Conservation (phyloP, 1,140 invertebrate genomes). For the Saccostrea cuccullata region DNA sequence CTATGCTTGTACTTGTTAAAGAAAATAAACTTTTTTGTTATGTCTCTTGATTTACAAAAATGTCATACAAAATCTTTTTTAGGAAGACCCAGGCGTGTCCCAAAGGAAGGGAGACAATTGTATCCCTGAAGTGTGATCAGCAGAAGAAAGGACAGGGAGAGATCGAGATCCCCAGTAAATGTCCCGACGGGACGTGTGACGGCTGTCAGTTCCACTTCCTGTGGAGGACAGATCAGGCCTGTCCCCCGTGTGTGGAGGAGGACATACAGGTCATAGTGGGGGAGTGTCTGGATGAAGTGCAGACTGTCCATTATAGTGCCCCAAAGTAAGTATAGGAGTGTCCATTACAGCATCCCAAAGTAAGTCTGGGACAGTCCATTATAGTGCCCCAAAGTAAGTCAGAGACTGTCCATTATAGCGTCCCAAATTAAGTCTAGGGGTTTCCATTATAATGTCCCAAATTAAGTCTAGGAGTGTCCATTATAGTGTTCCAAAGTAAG, state of each 20-base stretch:
- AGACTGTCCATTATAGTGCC: constrained; percentile 81
- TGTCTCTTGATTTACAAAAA: not conserved
- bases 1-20: no score
- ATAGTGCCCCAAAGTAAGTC: constrained; percentile 80
- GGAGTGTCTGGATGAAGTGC: constrained; percentile 81
- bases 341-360: not conserved
- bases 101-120: constrained; percentile 80
- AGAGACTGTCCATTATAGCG: not conserved
- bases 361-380: constrained; percentile 76
- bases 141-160: constrained; percentile 75
- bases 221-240: constrained; percentile 80
- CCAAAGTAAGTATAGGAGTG: constrained; percentile 75
- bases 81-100: constrained; percentile 81
- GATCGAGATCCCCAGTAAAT: constrained; percentile 80
- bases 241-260: constrained; percentile 80
- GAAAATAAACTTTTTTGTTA: no score
- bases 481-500: no score
- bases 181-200: constrained; percentile 84
- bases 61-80: constrained; percentile 41
- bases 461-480: no score
- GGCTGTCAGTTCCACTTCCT: constrained; percentile 84
- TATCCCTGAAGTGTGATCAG: constrained; percentile 79
- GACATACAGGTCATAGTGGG: constrained; percentile 80
- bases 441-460: no score
- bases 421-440: no score